Evolutionary conservation across 2,888 invertebrate species (phyloP).

Genomic region (Caenorhabditis sp.): DNA sequence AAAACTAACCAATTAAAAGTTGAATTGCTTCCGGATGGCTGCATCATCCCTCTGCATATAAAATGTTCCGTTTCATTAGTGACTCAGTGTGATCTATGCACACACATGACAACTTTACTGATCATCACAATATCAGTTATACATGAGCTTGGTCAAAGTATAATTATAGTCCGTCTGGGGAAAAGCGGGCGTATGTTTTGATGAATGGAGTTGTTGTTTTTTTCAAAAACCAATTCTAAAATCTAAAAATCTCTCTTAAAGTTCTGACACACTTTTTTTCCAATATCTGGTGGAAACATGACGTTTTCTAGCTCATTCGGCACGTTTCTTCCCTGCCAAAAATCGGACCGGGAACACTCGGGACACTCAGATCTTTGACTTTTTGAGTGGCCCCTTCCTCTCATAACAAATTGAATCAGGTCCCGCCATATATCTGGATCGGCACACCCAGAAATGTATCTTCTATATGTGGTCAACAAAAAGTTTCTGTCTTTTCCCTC

Average conservation of each 20-base stretch:
- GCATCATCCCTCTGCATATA: background rate
- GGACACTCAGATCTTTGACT: slow-evolving; percentile 48
- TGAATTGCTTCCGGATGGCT: background rate
- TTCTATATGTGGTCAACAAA: slow-evolving; percentile 2
- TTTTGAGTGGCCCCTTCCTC: slow-evolving; percentile 3
- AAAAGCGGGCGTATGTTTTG: background rate
- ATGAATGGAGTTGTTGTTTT: no score
- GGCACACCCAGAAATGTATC: slow-evolving; percentile 1
- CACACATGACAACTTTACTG: slow-evolving; percentile 31
- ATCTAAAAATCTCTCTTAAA: background rate
- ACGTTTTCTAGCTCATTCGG: no score
- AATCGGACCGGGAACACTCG: slow-evolving; percentile 24
- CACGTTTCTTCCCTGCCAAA: no score
- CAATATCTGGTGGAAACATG: no score
- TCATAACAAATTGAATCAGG: slow-evolving; percentile 41
- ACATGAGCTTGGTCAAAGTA: background rate
- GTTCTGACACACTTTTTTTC: background rate
- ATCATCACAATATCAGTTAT: slow-evolving; percentile 33
- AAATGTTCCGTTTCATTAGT: slow-evolving; percentile 4
- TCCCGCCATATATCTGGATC: slow-evolving; percentile 1
- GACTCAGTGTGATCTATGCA: slow-evolving; percentile 26
- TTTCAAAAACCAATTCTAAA: background rate
- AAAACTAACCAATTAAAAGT: background rate
- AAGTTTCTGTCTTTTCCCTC: background rate
- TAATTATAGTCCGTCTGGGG: background rate